A percentile compares a stretch with the other conserved stretches of the same genome.
Evolutionary conservation across 2,888 invertebrate genomes (phyloP).

Genomic region (Panopea generosa): DNA sequence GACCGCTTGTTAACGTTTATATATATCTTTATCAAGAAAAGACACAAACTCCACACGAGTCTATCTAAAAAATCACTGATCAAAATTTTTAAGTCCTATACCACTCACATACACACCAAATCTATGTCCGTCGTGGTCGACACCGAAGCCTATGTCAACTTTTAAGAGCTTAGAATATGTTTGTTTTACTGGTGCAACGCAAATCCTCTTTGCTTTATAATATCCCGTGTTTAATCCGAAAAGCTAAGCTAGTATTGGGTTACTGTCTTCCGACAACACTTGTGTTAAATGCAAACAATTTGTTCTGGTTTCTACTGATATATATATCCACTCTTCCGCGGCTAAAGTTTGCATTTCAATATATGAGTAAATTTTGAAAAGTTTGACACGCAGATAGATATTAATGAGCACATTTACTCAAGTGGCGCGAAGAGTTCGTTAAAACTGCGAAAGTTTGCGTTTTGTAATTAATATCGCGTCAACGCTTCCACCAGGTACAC

Average conservation of each 20-base stretch:
- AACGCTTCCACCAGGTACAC: no score
- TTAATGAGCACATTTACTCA: slow-evolving; percentile 27
- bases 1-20: no score
- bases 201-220: slow-evolving; percentile 30
- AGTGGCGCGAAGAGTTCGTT: slow-evolving; percentile 11
- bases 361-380: slow-evolving; percentile 24
- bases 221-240: slow-evolving; percentile 48
- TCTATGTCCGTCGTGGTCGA: background rate
- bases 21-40: no score
- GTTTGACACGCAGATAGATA: slow-evolving; percentile 31
- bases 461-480: background rate
- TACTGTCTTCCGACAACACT: slow-evolving; percentile 9
- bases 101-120: no score
- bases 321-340: no score
- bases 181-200: slow-evolving; percentile 47
- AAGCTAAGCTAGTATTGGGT: slow-evolving; percentile 55
- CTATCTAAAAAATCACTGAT: no score
- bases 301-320: background rate
- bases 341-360: no score
- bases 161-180: slow-evolving; percentile 55
- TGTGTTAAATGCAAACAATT: slow-evolving; percentile 2
- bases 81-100: no score
- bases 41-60: no score
- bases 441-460: slow-evolving; percentile 16
- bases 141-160: slow-evolving; percentile 52